A percentile compares a stretch with the other conserved stretches of the same genome.
These are phyloP conservation scores for Turritopsis rubra DNA, from an alignment of 30 jellyfish, hydroid and myxozoan species.

Conservation along the genomic window DNA sequence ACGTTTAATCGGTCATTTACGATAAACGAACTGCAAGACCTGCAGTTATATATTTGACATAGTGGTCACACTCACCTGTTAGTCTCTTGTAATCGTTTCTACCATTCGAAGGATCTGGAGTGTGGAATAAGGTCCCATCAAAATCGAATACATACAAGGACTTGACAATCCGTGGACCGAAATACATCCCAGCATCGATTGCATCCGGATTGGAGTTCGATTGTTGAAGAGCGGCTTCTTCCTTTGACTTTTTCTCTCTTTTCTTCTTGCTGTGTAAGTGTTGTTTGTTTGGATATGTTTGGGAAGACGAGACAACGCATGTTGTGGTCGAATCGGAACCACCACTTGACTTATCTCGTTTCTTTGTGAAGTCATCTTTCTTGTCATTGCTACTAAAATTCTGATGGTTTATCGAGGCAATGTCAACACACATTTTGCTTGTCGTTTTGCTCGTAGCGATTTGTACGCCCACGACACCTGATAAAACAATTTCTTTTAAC, in stretches of 20 bases:
- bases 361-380: not conserved
- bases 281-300: not conserved
- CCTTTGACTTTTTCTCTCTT: no score
- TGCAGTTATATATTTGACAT: no score
- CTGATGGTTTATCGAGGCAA: conserved; percentile 8
- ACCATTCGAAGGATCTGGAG: conserved; percentile 87
- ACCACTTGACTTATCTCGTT: not conserved
- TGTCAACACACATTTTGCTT: conserved; percentile 43
- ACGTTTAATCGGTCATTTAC: no score
- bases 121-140: conserved; percentile 81
- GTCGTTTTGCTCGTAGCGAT: conserved; percentile 47
- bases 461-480: conserved; percentile 87
- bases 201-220: not conserved
- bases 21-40: no score
- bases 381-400: conserved; percentile 6
- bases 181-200: conserved; percentile 21
- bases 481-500: conserved; percentile 33
- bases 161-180: conserved; percentile 36
- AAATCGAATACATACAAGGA: conserved; percentile 76
- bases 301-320: not conserved
- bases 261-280: not conserved
- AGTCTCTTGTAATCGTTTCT: conserved; percentile 42
- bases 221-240: not conserved
- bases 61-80: conserved; percentile 85
- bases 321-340: not conserved